Evolutionary conservation across 2,888 invertebrate genomes (phyloP), one percentile per base, ranked within the genome.

Genomic region (Harmothoe impar): DNA sequence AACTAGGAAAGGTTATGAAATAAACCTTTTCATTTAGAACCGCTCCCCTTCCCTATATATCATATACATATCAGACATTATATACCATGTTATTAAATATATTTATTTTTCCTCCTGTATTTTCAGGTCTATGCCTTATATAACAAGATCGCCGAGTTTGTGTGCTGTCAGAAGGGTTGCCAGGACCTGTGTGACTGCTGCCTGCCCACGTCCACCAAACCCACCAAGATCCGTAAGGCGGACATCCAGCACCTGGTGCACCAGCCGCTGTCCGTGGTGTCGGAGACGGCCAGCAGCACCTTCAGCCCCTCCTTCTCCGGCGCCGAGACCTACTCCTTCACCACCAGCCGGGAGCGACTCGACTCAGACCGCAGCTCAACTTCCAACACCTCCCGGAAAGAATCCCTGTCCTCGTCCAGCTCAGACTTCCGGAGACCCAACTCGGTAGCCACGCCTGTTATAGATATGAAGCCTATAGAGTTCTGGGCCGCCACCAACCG

Each of bases 391-490:
- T 54, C 54, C 52, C 29, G 91, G 33, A 91, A 85, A 33, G 92
- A 88, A n/a, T 91, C 91, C 90, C 92, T 92, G n/a, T 94, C 94
- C n/a, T 91, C 90, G 0, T 91, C 94, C 56, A 94, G 94, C 10
- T 94, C 95, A 23, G 94, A 94, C 7, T 94, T 94, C 31, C 93
- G 93, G 90, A 92, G 93, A 84, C 91, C 93, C 62, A 93, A 93
- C 43, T 92, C 92, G 90, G 92, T 93, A 54, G 91, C 93, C 25
- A 95, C 95, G 7, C 95, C 95, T 3, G 92, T 95, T 77, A 95
- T 96, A 84, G 96, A 96, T 92, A 95, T 96, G 95, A 95, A 95
- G 89, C 96, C 96, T 7, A 96, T 96, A 56, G 96, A 96, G 91
- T 96, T 96, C 93, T 96, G 96, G 96, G 95, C 96, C 94, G 95